These are phyloP conservation scores for Poeciliopsis turrubarensis DNA, from an alignment of 2,113 vertebrate species.

Conservation along the genomic window DNA sequence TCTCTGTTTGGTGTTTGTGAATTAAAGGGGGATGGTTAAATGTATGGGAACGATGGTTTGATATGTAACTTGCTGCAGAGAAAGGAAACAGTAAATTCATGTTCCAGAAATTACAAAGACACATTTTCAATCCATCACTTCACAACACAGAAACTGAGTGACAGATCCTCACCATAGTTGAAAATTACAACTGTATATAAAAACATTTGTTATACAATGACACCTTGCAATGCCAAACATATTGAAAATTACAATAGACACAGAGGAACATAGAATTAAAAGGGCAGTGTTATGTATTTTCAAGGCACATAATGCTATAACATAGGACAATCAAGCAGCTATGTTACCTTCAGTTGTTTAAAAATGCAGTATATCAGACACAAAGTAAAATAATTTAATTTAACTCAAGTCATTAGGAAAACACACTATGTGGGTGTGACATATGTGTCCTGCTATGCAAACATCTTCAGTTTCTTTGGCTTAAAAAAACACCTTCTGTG, in stretches of 20 bases:
- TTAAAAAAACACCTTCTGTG: constrained; percentile 8
- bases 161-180: no score
- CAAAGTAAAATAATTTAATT: not conserved
- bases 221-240: no score
- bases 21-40: constrained; percentile 15
- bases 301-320: no score
- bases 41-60: not conserved
- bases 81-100: not conserved
- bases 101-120: constrained; percentile 1
- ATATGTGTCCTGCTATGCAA: not conserved
- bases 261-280: no score
- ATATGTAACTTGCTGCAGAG: not conserved
- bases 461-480: constrained; percentile 6
- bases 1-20: constrained; percentile 14
- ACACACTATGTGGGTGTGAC: not conserved
- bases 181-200: no score
- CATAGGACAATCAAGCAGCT: no score
- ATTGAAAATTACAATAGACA: no score
- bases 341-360: no score
- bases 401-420: not conserved
- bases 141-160: not conserved
- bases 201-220: no score
- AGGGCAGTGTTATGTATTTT: no score
- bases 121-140: constrained; percentile 12
- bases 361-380: no score